phyloP scores from a whole-genome alignment of 2,113 vertebrate species.

The Cacatua alba region DNA sequence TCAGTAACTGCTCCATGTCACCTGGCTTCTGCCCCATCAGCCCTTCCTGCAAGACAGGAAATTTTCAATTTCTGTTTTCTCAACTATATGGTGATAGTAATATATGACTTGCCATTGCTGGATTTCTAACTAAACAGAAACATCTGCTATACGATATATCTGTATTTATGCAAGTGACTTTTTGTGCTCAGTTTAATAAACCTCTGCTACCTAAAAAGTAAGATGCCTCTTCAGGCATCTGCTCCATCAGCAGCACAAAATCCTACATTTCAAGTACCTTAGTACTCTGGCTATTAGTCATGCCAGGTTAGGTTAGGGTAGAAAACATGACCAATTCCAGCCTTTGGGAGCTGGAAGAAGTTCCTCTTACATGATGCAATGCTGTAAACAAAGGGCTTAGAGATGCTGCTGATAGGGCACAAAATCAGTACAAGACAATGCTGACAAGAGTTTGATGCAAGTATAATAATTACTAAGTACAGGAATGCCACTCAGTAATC shows the following conservation, averaged over 20 bases:
- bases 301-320: not conserved
- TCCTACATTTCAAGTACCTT: not conserved
- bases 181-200: too few relatives aligned
- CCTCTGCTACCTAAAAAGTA: not conserved
- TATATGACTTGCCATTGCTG: not conserved
- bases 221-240: not conserved
- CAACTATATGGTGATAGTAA: not conserved
- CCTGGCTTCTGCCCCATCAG: conserved; percentile 73
- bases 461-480: not conserved
- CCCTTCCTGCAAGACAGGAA: conserved; percentile 56
- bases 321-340: not conserved
- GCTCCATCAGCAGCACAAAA: not conserved
- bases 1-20: conserved; percentile 70
- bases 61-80: not conserved
- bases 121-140: not conserved
- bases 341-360: not conserved
- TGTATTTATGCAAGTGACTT: not conserved
- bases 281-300: not conserved
- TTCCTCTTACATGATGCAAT: rapidly evolving
- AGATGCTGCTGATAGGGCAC: not conserved
- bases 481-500: not conserved
- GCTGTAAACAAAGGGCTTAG: not conserved
- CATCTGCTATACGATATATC: not conserved
- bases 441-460: not conserved
- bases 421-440: too few relatives aligned